Percentiles rank a stretch among this genome's conserved stretches.
Evolutionary conservation across 2,888 invertebrate species (phyloP).

Genomic region (Antheraea yamamai): DNA sequence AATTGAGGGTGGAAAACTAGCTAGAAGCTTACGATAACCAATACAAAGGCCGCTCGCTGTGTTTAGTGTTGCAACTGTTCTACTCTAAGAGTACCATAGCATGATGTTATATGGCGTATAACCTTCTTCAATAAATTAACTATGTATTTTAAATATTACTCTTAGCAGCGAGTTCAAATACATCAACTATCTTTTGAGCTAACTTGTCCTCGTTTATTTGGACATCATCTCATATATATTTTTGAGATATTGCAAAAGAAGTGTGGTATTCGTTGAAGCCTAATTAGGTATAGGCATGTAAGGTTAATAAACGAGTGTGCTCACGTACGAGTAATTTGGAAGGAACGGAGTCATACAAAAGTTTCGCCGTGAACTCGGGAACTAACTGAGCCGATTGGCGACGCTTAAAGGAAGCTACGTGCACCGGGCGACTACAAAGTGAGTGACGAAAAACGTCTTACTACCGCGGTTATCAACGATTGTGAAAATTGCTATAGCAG

Average conservation of each 20-base stretch:
- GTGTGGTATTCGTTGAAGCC: slow-evolving; percentile 1
- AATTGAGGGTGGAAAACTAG: too few species aligned
- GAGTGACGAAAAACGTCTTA: not conserved
- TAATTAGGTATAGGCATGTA: slow-evolving; percentile 32
- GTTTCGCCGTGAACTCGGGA: slow-evolving; percentile 47
- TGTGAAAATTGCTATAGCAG: not conserved
- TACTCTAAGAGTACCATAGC: too few species aligned
- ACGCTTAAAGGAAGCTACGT: slow-evolving; percentile 59
- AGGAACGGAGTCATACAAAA: slow-evolving; percentile 53
- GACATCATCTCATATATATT: not conserved
- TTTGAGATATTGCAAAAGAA: not conserved
- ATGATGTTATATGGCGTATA: too few species aligned
- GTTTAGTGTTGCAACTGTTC: too few species aligned
- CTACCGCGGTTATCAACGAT: not conserved
- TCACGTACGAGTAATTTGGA: slow-evolving; percentile 61
- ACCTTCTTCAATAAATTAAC: too few species aligned
- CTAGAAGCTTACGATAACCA: too few species aligned
- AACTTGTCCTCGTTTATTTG: not conserved
- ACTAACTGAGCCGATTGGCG: slow-evolving; percentile 59
- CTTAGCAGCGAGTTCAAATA: too few species aligned
- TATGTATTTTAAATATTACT: too few species aligned
- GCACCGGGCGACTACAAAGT: slow-evolving; percentile 31
- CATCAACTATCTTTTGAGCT: too few species aligned
- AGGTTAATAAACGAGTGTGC: slow-evolving; percentile 52
- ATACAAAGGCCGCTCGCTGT: too few species aligned